Percentiles rank a stretch among this genome's conserved stretches.
Conservation (phyloP, 2,113 vertebrate species). For the Typhlomys cinereus region DNA sequence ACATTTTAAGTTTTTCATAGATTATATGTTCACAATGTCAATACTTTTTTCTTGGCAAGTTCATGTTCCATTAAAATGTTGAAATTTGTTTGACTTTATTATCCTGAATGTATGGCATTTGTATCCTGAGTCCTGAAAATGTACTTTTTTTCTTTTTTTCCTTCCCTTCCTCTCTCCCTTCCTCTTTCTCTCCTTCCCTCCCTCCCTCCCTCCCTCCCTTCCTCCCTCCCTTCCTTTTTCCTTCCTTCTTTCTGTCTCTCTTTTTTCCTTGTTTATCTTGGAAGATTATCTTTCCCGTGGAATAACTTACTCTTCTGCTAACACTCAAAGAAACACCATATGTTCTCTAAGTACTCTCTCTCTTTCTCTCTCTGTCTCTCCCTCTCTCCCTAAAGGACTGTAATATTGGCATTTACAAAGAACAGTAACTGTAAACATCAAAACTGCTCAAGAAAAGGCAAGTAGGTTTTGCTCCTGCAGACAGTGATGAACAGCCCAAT, state of each 20-base stretch:
- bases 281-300: not conserved
- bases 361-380: too few species aligned
- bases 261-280: not conserved
- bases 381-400: not conserved
- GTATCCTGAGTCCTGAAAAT: too few species aligned
- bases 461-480: constrained; percentile 17
- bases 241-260: too few species aligned
- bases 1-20: not conserved
- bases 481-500: not conserved
- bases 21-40: not conserved
- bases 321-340: not conserved
- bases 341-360: too few species aligned
- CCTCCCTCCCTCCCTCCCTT: too few species aligned
- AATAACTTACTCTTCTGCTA: not conserved
- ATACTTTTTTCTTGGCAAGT: not conserved
- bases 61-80: constrained; percentile 34
- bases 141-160: too few species aligned
- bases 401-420: constrained; percentile 15
- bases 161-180: too few species aligned
- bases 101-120: not conserved
- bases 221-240: too few species aligned
- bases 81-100: not conserved
- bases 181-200: too few species aligned
- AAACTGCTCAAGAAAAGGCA: not conserved
- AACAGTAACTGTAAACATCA: constrained; percentile 13